phyloP scores from a whole-genome alignment of 2,888 invertebrate species.

The Xylota segnis region DNA sequence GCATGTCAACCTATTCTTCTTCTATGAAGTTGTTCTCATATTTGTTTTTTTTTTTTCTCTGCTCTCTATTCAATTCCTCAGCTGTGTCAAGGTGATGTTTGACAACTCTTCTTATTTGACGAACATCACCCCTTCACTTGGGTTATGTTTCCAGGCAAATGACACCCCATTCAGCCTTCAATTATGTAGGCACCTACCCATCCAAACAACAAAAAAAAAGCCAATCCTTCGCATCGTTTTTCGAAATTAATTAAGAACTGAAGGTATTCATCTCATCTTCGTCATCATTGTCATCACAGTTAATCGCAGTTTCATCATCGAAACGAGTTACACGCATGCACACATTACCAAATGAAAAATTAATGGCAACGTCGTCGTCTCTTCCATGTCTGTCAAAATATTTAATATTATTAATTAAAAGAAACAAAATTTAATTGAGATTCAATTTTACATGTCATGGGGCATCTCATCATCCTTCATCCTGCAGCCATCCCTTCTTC shows the following conservation, averaged over 20 bases:
- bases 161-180: too few species aligned
- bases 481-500: not conserved
- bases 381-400: constrained; percentile 28
- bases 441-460: constrained; percentile 55
- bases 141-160: too few species aligned
- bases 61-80: too few species aligned
- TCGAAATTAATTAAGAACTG: constrained; percentile 4
- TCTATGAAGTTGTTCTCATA: too few species aligned
- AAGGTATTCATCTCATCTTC: constrained; percentile 2
- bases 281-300: not conserved
- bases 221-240: not conserved
- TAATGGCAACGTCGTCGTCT: not conserved
- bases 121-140: too few species aligned
- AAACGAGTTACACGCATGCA: not conserved
- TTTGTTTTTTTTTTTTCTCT: too few species aligned
- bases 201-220: too few species aligned
- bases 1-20: too few species aligned
- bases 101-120: too few species aligned
- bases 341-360: constrained; percentile 2
- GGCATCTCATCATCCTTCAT: constrained; percentile 32
- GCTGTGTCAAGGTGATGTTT: too few species aligned
- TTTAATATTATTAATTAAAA: constrained; percentile 60
- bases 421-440: constrained; percentile 51
- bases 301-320: constrained; percentile 12
- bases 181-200: not conserved